phyloP scores from a whole-genome alignment of 2,113 vertebrate species.

The Antechinus stuartii region DNA sequence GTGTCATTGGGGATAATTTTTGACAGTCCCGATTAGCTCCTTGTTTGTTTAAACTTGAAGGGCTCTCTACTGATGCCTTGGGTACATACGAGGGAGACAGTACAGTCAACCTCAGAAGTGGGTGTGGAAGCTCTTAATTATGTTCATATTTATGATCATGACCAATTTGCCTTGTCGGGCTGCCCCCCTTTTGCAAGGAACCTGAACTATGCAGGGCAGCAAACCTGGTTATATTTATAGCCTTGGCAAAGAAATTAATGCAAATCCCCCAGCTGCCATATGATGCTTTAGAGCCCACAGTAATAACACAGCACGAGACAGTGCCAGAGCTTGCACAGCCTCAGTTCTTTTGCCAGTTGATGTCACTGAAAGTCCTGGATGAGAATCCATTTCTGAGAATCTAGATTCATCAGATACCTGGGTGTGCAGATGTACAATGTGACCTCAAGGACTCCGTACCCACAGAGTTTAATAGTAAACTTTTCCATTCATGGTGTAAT shows the following conservation, averaged over 20 bases:
- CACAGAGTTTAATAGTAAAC: not conserved
- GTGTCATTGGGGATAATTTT: constrained; percentile 34
- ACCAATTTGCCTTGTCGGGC: constrained; percentile 29
- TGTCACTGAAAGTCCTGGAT: rapidly evolving
- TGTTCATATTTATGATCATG: constrained; percentile 47
- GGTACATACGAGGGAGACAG: not conserved
- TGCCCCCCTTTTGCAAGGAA: constrained; percentile 67
- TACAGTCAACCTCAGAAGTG: constrained; percentile 58
- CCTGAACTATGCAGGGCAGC: constrained; percentile 60
- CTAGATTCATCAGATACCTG: not conserved
- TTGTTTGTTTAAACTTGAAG: constrained; percentile 39
- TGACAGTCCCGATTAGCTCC: constrained; percentile 5
- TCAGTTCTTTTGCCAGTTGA: constrained; percentile 22
- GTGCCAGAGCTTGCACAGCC: not conserved
- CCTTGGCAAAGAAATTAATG: constrained; percentile 32
- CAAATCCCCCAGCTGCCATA: constrained; percentile 48
- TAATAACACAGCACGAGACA: not conserved
- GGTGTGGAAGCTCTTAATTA: constrained; percentile 63
- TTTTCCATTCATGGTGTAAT: not conserved
- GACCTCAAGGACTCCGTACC: not conserved
- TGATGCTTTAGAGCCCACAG: not conserved
- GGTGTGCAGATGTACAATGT: not conserved
- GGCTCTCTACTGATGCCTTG: not conserved
- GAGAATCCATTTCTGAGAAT: not conserved
- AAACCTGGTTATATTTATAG: constrained; percentile 69